Percentiles rank a stretch among this genome's conserved stretches.
Conservation (phyloP, 2,113 vertebrate genomes). For the Serinus canaria region DNA sequence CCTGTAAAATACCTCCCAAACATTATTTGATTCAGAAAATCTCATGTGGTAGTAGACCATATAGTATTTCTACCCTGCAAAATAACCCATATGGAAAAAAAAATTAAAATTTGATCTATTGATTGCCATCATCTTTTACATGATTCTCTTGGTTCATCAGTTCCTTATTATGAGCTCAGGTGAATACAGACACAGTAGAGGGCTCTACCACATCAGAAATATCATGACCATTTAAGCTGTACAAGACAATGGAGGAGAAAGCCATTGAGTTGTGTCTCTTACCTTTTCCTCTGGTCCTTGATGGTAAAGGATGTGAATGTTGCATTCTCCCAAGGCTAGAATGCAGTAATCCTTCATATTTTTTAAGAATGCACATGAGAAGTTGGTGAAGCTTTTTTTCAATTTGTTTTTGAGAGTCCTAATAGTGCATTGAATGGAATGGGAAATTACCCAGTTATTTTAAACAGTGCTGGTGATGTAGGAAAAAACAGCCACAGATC, state of each 20-base stretch:
- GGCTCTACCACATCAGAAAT: neutral
- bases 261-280: neutral
- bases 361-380: neutral
- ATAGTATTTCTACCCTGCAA: neutral
- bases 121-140: neutral
- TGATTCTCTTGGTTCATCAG: neutral
- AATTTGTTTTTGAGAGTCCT: neutral
- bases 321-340: neutral
- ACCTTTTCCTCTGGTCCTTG: neutral
- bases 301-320: neutral
- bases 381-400: neutral
- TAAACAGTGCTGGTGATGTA: neutral
- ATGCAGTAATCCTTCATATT: neutral
- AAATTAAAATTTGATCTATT: rapidly evolving
- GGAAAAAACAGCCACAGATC: neutral
- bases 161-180: neutral
- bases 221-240: neutral
- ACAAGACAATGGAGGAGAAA: neutral
- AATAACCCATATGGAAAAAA: neutral
- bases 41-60: neutral
- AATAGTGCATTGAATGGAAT: neutral
- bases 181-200: neutral
- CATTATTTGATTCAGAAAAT: neutral
- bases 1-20: neutral
- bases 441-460: neutral